phyloP scores from a whole-genome alignment of 2,113 vertebrate species.

The Abramis brama region DNA sequence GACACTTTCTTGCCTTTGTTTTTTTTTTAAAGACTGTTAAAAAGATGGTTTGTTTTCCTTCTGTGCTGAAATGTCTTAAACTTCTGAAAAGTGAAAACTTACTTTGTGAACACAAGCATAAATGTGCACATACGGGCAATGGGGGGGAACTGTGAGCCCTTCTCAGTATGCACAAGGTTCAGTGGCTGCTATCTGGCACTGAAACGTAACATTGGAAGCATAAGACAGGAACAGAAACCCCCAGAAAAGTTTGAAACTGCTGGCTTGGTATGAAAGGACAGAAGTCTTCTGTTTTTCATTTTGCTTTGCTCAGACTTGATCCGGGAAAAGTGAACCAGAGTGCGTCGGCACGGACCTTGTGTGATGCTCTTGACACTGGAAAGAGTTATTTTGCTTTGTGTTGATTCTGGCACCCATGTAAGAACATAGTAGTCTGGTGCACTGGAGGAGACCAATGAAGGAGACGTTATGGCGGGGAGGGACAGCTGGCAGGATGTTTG shows the following conservation, averaged over 20 bases:
- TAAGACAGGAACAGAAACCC: constrained; percentile 55
- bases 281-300: constrained; percentile 62
- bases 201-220: constrained; percentile 59
- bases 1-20: constrained; percentile 80
- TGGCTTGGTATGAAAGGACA: constrained; percentile 62
- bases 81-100: constrained; percentile 43
- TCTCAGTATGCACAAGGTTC: constrained; percentile 58
- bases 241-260: constrained; percentile 52
- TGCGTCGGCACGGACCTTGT: constrained; percentile 44
- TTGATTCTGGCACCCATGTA: constrained; percentile 61
- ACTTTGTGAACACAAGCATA: constrained; percentile 57
- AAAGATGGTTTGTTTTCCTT: constrained; percentile 66
- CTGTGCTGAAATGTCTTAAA: constrained; percentile 74
- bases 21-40: constrained; percentile 60
- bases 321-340: constrained; percentile 56
- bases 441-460: constrained; percentile 19
- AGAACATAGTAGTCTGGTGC: constrained; percentile 53
- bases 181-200: constrained; percentile 57
- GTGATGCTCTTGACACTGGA: constrained; percentile 56
- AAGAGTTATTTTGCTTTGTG: constrained; percentile 50
- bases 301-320: constrained; percentile 56
- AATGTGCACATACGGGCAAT: constrained; percentile 68
- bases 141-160: constrained; percentile 24
- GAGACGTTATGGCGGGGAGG: constrained; percentile 26
- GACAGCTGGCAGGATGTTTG: constrained; percentile 55